A percentile compares a stretch with the other conserved stretches of the same genome.
Conservation (phyloP, 2,797 vertebrate genomes). For the Lepus townsendii region DNA sequence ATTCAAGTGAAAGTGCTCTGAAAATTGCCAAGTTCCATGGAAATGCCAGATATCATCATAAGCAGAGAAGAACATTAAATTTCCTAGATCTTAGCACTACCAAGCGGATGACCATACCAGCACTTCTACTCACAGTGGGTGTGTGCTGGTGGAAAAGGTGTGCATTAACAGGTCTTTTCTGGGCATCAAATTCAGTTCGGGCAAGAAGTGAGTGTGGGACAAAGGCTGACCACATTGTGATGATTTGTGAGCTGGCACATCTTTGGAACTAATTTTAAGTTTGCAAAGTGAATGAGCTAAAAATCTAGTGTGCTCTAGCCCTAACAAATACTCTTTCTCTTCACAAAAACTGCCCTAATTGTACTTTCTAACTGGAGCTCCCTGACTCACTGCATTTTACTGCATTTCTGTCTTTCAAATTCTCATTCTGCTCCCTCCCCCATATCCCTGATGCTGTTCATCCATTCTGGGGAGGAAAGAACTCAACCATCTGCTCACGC, state of each 20-base stretch:
- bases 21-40: neutral
- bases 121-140: neutral
- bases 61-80: slow-evolving; percentile 16
- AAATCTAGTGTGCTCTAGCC: slow-evolving; percentile 30
- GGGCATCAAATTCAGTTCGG: neutral
- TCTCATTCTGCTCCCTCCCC: slow-evolving; percentile 38
- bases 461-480: slow-evolving; percentile 52
- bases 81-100: neutral
- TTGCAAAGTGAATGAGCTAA: slow-evolving; percentile 52
- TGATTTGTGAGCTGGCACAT: slow-evolving; percentile 31
- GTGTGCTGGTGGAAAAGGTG: neutral
- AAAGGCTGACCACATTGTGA: neutral
- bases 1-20: neutral
- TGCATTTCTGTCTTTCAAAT: slow-evolving; percentile 57
- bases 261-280: slow-evolving; percentile 69
- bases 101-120: neutral
- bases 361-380: slow-evolving; percentile 58
- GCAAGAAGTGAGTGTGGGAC: neutral
- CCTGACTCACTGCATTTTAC: slow-evolving; percentile 67
- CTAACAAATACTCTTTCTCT: slow-evolving; percentile 45
- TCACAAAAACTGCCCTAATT: slow-evolving; percentile 41
- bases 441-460: slow-evolving; percentile 55
- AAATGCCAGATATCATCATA: neutral
- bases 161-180: neutral
- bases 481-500: slow-evolving; percentile 72